Evolutionary conservation across 2,888 invertebrate genomes (phyloP), one percentile per base, ranked within the genome.

Genomic region (Nineta flava): DNA sequence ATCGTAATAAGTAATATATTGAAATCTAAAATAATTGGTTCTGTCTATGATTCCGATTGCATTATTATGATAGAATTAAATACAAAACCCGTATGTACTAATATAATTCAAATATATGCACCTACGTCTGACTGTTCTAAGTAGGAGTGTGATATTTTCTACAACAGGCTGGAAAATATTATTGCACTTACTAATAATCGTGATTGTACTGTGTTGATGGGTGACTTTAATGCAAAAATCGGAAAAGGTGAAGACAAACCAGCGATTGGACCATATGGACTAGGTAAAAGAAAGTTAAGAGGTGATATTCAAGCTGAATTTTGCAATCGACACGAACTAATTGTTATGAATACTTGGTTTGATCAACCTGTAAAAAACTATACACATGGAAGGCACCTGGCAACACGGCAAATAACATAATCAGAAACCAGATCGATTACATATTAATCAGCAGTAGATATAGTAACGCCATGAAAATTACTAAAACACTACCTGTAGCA

Each of bases 31-130:
- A n/a, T 44, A 12, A 9, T 26, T 12, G 32, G 46, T 19, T 9
- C 13, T 15, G 12, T 17, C 2, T 32, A n/a, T 13, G 31, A 32
- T 2, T 46, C 46, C 5, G 32, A 46, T 2, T 2, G 46, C 12
- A 32, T 31, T 15, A 46, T 46, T 1, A 26, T 46, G 13, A 10
- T 12, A 15, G n/a, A 46, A 31, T n/a, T 46, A 13, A 9, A 32
- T 2, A 32, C 31, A 1, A 46, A 3, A 13, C 46, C 46, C 2
- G 32, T 46, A 2, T 2, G 1, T 15, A 32, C 16, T 1, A 19
- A 46, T 15, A 32, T 46, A n/a, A 32, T 46, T 7, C 46, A 46
- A 32, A 12, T 19, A 13, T 46, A 46, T 19, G 32, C 46, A 31
- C 46, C 46, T 7, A 46, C 46, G 1, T 1, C 6, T 9, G 12